A percentile compares a stretch with the other conserved stretches of the same genome.
phyloP scores from a whole-genome alignment of 2,113 vertebrate species.

The Phylloscopus trochiloides region DNA sequence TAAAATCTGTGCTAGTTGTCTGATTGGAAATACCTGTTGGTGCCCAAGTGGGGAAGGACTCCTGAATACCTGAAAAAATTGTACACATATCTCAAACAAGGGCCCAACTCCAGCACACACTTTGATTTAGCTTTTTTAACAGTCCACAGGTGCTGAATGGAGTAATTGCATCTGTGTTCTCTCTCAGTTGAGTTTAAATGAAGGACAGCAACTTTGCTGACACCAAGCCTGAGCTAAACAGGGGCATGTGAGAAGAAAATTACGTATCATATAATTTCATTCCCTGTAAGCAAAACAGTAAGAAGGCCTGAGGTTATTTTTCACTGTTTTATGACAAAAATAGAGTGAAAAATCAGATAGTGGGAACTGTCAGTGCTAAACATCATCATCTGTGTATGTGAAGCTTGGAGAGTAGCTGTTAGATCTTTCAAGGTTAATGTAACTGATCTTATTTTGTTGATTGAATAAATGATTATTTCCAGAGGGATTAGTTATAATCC shows the following conservation, averaged over 20 bases:
- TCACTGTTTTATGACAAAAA: neutral
- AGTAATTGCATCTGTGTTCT: neutral
- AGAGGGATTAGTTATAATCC: slow-evolving; percentile 42
- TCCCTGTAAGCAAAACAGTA: neutral
- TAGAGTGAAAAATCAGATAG: neutral
- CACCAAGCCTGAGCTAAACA: neutral
- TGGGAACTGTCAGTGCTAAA: neutral
- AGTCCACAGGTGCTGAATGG: neutral
- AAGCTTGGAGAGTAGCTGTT: neutral
- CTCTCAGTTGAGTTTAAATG: neutral
- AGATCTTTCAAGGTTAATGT: slow-evolving; percentile 29
- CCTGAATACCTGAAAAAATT: neutral
- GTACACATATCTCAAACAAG: neutral
- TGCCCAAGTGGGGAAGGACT: neutral
- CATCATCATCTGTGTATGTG: neutral
- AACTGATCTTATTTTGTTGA: slow-evolving; percentile 26
- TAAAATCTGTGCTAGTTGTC: neutral
- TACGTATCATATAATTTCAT: neutral
- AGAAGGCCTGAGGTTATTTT: neutral
- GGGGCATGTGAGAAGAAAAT: neutral
- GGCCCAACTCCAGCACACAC: neutral
- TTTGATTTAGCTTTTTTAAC: neutral
- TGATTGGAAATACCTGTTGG: neutral
- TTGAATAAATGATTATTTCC: slow-evolving; percentile 59
- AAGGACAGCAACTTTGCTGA: neutral